phyloP scores from a whole-genome alignment of 2,113 vertebrate species.

The Corynorhinus townsendii region DNA sequence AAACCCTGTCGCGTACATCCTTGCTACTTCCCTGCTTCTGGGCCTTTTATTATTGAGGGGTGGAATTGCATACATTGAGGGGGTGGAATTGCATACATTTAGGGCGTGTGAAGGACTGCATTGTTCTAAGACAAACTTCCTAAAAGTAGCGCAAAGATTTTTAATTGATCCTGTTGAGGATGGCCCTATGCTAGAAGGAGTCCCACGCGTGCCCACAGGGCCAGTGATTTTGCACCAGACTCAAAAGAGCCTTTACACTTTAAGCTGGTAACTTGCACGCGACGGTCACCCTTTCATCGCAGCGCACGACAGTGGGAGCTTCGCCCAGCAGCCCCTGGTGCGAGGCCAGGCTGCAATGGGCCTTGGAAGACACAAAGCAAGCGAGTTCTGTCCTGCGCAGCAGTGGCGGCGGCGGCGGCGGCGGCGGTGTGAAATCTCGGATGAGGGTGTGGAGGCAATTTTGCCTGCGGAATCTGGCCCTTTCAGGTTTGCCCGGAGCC shows the following conservation, averaged over 20 bases:
- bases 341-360: background rate
- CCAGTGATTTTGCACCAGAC: accelerated
- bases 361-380: accelerated
- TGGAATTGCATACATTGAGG: background rate
- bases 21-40: accelerated
- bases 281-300: background rate
- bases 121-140: background rate
- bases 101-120: background rate
- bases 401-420: accelerated
- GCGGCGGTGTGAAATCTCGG: accelerated
- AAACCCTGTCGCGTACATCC: accelerated
- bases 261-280: accelerated
- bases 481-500: background rate
- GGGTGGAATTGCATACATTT: background rate
- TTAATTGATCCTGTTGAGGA: background rate
- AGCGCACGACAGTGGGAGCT: accelerated
- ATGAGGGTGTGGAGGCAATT: accelerated
- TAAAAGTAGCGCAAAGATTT: accelerated
- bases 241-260: background rate
- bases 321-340: accelerated
- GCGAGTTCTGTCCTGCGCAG: accelerated
- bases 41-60: too few species aligned
- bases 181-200: background rate
- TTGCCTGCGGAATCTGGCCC: background rate
- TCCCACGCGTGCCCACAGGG: accelerated